A percentile compares a stretch with the other conserved stretches of the same genome.
Conservation (phyloP, 2,888 invertebrate species). For the Linnaemya tessellans region DNA sequence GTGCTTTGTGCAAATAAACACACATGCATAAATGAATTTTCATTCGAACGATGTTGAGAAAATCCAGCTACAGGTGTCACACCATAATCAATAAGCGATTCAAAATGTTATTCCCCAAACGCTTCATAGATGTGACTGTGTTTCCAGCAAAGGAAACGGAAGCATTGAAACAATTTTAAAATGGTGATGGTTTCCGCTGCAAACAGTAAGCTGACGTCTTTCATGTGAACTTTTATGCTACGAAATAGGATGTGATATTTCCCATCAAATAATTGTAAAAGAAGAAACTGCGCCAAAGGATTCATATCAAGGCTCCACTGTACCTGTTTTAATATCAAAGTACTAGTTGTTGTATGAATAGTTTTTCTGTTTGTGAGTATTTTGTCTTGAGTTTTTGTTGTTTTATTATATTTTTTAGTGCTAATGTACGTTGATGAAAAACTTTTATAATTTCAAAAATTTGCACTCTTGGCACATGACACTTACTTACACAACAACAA, state of each 20-base stretch:
- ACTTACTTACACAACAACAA: slow-evolving; percentile 49
- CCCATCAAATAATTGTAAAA: no score
- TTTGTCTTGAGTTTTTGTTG: slow-evolving; percentile 20
- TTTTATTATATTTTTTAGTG: slow-evolving; percentile 56
- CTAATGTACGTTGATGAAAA: slow-evolving; percentile 72
- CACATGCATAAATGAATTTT: slow-evolving; percentile 42
- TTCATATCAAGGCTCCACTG: slow-evolving; percentile 29
- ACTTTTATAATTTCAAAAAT: slow-evolving; percentile 73
- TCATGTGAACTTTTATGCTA: neutral
- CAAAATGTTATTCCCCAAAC: slow-evolving; percentile 9
- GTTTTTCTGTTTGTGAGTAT: slow-evolving; percentile 30
- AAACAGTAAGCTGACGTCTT: neutral
- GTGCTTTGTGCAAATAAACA: slow-evolving; percentile 5
- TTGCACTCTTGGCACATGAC: slow-evolving; percentile 68
- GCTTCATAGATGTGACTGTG: neutral
- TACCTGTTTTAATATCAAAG: slow-evolving; percentile 39
- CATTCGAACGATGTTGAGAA: slow-evolving; percentile 23
- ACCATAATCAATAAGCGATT: slow-evolving; percentile 49
- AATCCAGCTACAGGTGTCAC: slow-evolving; percentile 49
- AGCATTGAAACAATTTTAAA: slow-evolving; percentile 16
- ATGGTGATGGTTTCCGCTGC: slow-evolving; percentile 8
- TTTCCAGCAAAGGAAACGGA: slow-evolving; percentile 19
- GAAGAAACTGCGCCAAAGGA: no score
- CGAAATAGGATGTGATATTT: no score
- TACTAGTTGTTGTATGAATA: slow-evolving; percentile 61